These are phyloP conservation scores for Lophura nycthemera DNA, from an alignment of 2,113 vertebrate genomes.

Conservation along the genomic window DNA sequence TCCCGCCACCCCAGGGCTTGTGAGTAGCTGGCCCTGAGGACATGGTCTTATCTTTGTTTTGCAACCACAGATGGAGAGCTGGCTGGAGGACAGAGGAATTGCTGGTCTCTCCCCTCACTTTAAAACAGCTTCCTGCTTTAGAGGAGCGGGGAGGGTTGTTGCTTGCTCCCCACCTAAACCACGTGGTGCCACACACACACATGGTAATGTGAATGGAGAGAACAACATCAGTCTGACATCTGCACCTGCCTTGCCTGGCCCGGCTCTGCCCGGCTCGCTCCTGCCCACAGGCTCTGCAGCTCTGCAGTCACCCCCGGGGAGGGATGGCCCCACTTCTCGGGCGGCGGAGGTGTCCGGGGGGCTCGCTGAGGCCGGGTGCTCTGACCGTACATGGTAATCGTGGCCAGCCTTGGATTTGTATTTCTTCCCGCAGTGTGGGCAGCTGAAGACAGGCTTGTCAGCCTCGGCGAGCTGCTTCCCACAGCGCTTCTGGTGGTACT, in stretches of 20 bases:
- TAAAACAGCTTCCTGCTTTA: rapidly evolving
- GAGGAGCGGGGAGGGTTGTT: neutral
- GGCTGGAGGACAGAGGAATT: conserved; percentile 1
- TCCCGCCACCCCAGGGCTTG: neutral
- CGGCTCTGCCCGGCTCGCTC: conserved; percentile 52
- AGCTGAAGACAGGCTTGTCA: conserved; percentile 89
- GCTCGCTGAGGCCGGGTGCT: conserved; percentile 80
- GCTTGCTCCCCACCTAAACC: rapidly evolving
- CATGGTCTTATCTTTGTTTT: neutral
- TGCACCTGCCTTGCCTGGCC: conserved; percentile 69
- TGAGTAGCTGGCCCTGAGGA: neutral
- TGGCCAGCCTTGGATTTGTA: conserved; percentile 95
- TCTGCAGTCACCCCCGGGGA: conserved; percentile 22
- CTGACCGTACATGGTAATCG: conserved; percentile 92
- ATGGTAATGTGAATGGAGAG: neutral
- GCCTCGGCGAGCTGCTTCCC: conserved; percentile 87
- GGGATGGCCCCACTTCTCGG: conserved; percentile 44
- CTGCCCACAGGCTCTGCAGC: conserved; percentile 52
- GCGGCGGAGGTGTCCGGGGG: neutral
- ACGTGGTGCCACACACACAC: rapidly evolving
- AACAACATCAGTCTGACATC: neutral
- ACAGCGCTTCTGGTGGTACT: conserved; percentile 95
- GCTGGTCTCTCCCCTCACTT: rapidly evolving
- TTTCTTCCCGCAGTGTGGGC: conserved; percentile 89
- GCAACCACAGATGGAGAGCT: neutral